These are phyloP conservation scores for Odontocerum albicorne DNA, from an alignment of 2,888 invertebrate species.

Conservation along the genomic window DNA sequence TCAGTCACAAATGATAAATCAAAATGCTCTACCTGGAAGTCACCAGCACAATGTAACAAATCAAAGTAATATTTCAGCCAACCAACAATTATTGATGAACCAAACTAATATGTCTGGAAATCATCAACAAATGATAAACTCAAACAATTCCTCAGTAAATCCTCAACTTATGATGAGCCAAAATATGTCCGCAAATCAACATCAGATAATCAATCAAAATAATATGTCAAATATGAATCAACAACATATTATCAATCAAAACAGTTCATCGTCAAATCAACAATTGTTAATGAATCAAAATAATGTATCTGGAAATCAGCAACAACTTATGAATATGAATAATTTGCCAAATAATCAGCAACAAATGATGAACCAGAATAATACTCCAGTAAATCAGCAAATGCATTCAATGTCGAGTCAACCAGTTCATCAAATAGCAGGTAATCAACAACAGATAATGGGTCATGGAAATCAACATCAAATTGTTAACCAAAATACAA, in stretches of 20 bases:
- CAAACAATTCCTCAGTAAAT: slow-evolving; percentile 2
- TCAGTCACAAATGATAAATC: slow-evolving; percentile 1
- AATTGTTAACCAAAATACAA: slow-evolving; percentile 12
- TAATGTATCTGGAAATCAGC: slow-evolving; percentile 3
- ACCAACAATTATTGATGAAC: slow-evolving; percentile 7
- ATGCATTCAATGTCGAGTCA: slow-evolving; percentile 8
- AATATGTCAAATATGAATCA: slow-evolving; percentile 14
- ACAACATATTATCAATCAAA: slow-evolving; percentile 21
- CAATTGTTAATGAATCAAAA: slow-evolving; percentile 11
- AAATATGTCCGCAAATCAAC: slow-evolving; percentile 6
- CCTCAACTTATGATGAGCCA: slow-evolving; percentile 11
- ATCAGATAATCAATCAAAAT: slow-evolving; percentile 4
- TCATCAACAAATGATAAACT: slow-evolving; percentile 10
- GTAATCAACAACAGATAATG: slow-evolving; percentile 18
- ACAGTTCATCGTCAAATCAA: slow-evolving; percentile 4
- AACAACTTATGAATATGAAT: slow-evolving; percentile 18
- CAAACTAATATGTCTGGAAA: slow-evolving; percentile 1
- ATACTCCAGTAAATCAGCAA: slow-evolving; percentile 10
- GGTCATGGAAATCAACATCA: slow-evolving; percentile 18
- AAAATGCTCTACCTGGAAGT: background rate
- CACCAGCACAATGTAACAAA: background rate
- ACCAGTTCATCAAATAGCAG: slow-evolving; percentile 10
- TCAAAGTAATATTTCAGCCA: slow-evolving; percentile 7
- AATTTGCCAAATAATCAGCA: slow-evolving; percentile 22
- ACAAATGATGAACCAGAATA: slow-evolving; percentile 16